phyloP scores from a whole-genome alignment of 2,888 invertebrate genomes.

The Brachynemurus nebulosus region DNA sequence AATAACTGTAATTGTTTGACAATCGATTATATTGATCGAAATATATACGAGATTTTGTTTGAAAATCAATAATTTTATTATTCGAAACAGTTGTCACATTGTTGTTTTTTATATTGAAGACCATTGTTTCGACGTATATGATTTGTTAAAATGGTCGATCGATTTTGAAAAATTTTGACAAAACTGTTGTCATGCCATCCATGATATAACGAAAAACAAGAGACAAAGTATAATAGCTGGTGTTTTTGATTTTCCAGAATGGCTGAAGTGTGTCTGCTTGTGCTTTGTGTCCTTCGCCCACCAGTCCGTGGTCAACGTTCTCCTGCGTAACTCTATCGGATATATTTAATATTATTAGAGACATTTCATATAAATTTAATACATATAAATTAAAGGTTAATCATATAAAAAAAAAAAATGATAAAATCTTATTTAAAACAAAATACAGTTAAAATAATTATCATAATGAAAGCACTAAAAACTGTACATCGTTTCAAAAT shows the following conservation, averaged over 20 bases:
- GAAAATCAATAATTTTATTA: no score
- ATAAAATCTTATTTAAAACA: neutral
- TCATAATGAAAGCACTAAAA: neutral
- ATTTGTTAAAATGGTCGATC: no score
- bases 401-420: neutral
- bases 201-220: no score
- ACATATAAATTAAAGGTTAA: neutral
- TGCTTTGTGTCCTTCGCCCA: constrained; percentile 2
- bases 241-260: constrained; percentile 10
- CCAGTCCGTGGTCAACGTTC: constrained; percentile 1
- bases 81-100: no score
- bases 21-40: no score
- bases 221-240: constrained; percentile 3
- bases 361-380: neutral
- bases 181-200: no score
- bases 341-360: neutral
- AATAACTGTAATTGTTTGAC: no score
- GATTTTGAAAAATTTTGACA: no score
- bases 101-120: no score
- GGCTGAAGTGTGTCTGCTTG: constrained; percentile 10
- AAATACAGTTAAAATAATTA: neutral
- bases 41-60: no score
- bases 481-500: constrained; percentile 3
- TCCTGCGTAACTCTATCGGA: neutral
- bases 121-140: no score